A percentile compares a stretch with the other conserved stretches of the same genome.
phyloP scores from a whole-genome alignment of 1,140 invertebrate genomes.

The Drosophila sulfurigaster region DNA sequence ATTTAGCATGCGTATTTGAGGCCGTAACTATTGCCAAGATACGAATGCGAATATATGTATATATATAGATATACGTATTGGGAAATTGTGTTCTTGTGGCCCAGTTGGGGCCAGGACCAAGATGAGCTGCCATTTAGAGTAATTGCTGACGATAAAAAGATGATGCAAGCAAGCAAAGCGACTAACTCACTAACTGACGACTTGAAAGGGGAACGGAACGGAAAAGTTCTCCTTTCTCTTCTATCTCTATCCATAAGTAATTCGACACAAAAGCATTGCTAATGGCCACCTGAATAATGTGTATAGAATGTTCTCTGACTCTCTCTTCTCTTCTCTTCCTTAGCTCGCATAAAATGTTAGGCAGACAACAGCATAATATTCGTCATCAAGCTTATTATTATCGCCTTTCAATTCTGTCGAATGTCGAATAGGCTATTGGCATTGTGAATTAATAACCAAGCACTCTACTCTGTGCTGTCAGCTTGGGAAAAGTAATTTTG shows the following conservation, averaged over 20 bases:
- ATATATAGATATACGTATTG: conserved; percentile 36
- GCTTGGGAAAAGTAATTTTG: too few species aligned
- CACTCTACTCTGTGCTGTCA: too few species aligned
- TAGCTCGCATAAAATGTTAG: background rate
- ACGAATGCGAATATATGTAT: conserved; percentile 11
- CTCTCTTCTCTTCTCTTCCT: too few species aligned
- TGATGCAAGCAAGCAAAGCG: conserved; percentile 8
- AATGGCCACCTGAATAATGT: conserved; percentile 10
- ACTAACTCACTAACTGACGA: background rate
- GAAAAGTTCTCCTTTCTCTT: background rate
- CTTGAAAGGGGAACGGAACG: too few species aligned
- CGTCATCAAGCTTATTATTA: conserved; percentile 1
- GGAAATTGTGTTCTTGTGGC: conserved; percentile 19
- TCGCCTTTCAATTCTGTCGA: background rate
- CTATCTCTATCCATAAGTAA: conserved; percentile 23
- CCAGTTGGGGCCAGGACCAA: background rate
- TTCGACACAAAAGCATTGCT: background rate
- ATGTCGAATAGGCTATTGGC: background rate
- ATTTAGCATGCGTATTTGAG: conserved; percentile 66
- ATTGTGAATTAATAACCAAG: background rate
- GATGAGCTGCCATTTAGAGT: conserved; percentile 41
- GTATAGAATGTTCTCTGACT: background rate
- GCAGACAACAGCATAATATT: background rate
- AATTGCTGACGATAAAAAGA: conserved; percentile 41
- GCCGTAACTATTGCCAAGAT: conserved; percentile 13